Percentiles rank a stretch among this genome's conserved stretches.
Evolutionary conservation across 2,888 invertebrate species (phyloP).

Genomic region (Cephalotes varians): DNA sequence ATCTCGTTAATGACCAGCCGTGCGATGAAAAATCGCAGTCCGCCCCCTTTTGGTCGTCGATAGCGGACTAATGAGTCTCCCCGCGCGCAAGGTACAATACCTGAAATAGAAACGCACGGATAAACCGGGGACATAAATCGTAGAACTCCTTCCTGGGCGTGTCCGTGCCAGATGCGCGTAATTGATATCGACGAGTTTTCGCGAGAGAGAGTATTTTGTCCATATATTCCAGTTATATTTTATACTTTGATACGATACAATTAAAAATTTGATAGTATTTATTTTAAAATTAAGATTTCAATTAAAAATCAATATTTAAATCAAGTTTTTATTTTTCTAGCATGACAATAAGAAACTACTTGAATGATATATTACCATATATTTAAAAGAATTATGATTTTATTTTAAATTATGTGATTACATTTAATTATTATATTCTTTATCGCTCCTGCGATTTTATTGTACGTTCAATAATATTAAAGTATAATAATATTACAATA

Average conservation of each 20-base stretch:
- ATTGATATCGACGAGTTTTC: conserved; percentile 3
- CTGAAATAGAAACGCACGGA: conserved; percentile 23
- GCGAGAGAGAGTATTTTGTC: background rate
- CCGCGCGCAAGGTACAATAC: background rate
- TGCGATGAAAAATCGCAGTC: conserved; percentile 45
- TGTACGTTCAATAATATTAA: background rate
- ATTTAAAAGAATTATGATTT: background rate
- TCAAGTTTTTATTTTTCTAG: background rate
- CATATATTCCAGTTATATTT: background rate
- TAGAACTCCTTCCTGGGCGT: conserved; percentile 13
- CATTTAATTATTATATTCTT: conserved; percentile 16
- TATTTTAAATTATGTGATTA: background rate
- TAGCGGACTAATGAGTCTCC: conserved; percentile 34
- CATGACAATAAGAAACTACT: background rate
- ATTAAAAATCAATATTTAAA: background rate
- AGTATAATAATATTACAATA: background rate
- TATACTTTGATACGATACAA: background rate
- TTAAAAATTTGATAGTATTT: background rate
- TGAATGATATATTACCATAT: background rate
- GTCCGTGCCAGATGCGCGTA: conserved; percentile 23
- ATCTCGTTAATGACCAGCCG: conserved; percentile 52
- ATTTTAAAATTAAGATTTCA: background rate
- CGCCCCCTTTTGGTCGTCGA: conserved; percentile 53
- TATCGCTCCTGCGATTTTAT: background rate
- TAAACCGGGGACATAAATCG: background rate